A percentile compares a stretch with the other conserved stretches of the same genome.
Conservation (phyloP, 2,797 vertebrate genomes). For the Nannoperca australis region DNA sequence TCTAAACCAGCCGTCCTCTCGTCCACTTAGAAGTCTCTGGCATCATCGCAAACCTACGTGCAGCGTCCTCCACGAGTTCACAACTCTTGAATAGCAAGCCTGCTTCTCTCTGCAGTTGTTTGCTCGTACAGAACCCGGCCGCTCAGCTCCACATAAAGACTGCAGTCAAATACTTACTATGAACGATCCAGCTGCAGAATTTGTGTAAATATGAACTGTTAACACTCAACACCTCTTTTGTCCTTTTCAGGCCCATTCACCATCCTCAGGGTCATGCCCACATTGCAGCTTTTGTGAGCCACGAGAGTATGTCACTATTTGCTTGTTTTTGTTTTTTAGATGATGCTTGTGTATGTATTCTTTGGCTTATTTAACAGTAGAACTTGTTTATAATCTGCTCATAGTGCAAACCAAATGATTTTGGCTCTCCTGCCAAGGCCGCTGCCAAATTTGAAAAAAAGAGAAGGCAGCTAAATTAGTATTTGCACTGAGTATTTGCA, state of each 20-base stretch:
- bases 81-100: too few relatives aligned
- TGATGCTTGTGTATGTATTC: background rate
- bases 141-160: background rate
- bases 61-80: too few relatives aligned
- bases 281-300: slow-evolving; percentile 96
- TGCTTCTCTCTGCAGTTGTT: too few relatives aligned
- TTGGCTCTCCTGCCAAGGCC: background rate
- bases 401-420: background rate
- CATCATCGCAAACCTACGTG: too few relatives aligned
- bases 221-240: background rate
- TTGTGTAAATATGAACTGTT: background rate
- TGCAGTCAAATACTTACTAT: background rate
- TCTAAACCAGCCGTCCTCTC: too few relatives aligned
- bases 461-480: background rate
- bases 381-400: background rate
- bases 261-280: slow-evolving; percentile 97
- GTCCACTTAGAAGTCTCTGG: too few relatives aligned
- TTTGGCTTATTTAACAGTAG: background rate
- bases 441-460: background rate
- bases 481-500: background rate
- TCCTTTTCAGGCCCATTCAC: slow-evolving; percentile 89
- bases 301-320: slow-evolving; percentile 89
- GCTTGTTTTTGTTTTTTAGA: background rate
- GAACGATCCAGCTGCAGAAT: background rate
- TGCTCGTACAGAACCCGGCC: too few relatives aligned